These are phyloP conservation scores for Ectemnius cavifrons DNA, from an alignment of 2,888 invertebrate species.

Conservation along the genomic window DNA sequence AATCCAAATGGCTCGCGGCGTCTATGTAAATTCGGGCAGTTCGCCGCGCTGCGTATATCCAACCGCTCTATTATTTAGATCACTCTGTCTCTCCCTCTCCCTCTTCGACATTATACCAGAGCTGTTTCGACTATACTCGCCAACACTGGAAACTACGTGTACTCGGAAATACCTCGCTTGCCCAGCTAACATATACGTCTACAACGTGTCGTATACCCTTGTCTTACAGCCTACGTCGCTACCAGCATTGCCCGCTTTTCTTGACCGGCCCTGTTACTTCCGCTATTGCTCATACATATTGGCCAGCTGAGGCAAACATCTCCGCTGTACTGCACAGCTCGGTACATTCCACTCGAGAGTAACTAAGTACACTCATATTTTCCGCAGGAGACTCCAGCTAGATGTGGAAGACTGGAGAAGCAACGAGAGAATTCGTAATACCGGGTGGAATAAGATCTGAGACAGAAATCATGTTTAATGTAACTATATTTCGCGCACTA, in stretches of 20 bases:
- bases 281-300: neutral
- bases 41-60: conserved; percentile 27
- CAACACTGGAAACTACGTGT: conserved; percentile 14
- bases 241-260: conserved; percentile 16
- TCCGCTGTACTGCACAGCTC: no score
- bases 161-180: neutral
- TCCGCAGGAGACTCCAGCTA: no score
- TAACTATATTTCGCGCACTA: no score
- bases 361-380: conserved; percentile 18
- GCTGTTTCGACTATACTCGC: conserved; percentile 28
- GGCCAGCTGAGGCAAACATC: no score
- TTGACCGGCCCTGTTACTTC: conserved; percentile 1
- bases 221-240: conserved; percentile 10
- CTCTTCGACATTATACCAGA: conserved; percentile 43
- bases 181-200: conserved; percentile 3
- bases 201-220: conserved; percentile 45
- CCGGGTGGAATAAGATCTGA: neutral
- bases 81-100: conserved; percentile 25
- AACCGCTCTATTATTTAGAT: conserved; percentile 53
- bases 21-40: conserved; percentile 34
- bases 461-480: no score
- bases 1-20: conserved; percentile 20
- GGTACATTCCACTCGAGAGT: conserved; percentile 5
- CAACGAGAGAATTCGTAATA: conserved; percentile 16
- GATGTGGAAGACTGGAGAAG: conserved; percentile 6